Base-by-base conservation (phyloP, 2,113 vertebrate species). In the Corythornis vintsioides region DNA sequence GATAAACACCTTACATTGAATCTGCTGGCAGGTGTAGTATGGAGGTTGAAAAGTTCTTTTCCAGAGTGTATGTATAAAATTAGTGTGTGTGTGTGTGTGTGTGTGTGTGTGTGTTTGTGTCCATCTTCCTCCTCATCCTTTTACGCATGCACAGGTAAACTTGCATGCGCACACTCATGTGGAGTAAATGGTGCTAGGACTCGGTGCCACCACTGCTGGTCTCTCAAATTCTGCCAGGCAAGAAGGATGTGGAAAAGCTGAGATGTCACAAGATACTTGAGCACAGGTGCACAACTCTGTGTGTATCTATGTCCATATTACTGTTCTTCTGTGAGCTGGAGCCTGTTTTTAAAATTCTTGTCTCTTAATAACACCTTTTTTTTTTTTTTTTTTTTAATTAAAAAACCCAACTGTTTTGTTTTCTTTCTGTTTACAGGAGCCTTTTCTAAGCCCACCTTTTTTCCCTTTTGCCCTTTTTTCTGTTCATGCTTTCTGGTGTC, bases 61-160 rank as follows among this genome's bases (percentile, higher is more conserved):
- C 33, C 31, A 11, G 16, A 28, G 24, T 25, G 1, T 40, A 17
- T 40, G 35, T 66, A 0, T 77, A 56, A 61, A 29, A 57, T 35
- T 3, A 31, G 10, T 38, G 38, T 38, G 38, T 38, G 38, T 38
- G 38, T 38, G 10, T 38, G 38, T 38, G 38, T 38, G 10, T 38
- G 38, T 38, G 38, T 38, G 38, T 38, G 38, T 38, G 11, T 1
- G 16, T 61, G 26, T 43, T 42, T 57, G 18, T n/a, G 35, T 60
- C 40, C 22, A 7, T 78, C 63, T n/a, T 59, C 45, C 59, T 42
- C 61, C 53, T 35, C 29, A 38, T 47, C 35, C 40, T 20, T 56
- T 52, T 52, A 8, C 2, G 4, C 26, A 7, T 0, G 1, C 25
- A 9, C 16, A 59, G 55, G 12, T 64, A 26, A 60, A 24, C 1